phyloP scores from a whole-genome alignment of 2,888 invertebrate genomes.

The Tanytarsus gracilentus region DNA sequence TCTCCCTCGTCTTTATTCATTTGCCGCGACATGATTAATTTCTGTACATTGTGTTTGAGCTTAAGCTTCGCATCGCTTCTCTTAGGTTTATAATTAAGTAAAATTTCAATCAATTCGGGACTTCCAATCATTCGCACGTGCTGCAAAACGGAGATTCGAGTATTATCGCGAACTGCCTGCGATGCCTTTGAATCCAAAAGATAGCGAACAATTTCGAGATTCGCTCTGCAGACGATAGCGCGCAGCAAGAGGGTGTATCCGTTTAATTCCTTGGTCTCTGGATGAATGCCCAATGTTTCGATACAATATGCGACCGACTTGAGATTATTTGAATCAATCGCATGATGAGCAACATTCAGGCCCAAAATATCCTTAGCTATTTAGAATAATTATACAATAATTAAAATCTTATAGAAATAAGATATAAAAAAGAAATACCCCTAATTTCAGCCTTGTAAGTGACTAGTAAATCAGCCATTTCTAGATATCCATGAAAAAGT shows the following conservation, averaged over 20 bases:
- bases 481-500: constrained; percentile 11
- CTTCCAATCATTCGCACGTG: constrained; percentile 10
- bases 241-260: neutral
- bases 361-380: neutral
- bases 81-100: constrained; percentile 10
- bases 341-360: constrained; percentile 3
- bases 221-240: neutral
- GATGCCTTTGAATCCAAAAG: constrained; percentile 5
- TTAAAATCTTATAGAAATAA: no score
- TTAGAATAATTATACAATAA: no score
- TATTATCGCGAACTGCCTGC: constrained; percentile 12
- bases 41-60: constrained; percentile 17
- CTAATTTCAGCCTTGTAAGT: neutral
- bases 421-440: no score
- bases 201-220: constrained; percentile 3
- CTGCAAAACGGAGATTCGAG: constrained; percentile 1
- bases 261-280: constrained; percentile 1
- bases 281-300: constrained; percentile 5
- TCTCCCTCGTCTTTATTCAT: constrained; percentile 21
- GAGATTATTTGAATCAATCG: constrained; percentile 5
- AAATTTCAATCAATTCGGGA: neutral
- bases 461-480: constrained; percentile 10
- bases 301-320: constrained; percentile 9
- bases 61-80: constrained; percentile 3
- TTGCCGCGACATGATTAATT: constrained; percentile 15